Evolutionary conservation across 2,797 vertebrate genomes (phyloP).

Genomic region (Leucoraja ocellata): DNA sequence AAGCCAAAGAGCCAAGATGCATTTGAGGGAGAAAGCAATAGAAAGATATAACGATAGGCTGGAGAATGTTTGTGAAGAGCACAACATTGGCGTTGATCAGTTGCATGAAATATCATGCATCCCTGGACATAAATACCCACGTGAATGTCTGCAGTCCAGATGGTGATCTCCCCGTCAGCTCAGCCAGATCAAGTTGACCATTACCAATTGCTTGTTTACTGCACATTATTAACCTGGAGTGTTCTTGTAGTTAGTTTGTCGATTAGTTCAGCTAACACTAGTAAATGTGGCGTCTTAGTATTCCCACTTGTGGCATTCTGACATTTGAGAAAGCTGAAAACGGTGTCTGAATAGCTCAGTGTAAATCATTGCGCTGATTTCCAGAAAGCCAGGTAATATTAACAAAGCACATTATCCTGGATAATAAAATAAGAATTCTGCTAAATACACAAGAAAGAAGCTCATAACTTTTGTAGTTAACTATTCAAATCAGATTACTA

Average conservation of each 20-base stretch:
- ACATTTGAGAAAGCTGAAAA: neutral
- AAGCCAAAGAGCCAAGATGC: no score
- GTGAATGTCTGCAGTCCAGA: neutral
- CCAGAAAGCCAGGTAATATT: neutral
- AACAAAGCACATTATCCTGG: neutral
- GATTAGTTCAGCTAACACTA: neutral
- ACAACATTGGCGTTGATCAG: neutral
- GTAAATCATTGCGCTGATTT: neutral
- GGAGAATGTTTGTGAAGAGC: neutral
- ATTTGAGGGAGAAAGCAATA: neutral
- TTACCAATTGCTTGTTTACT: neutral
- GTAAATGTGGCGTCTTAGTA: neutral
- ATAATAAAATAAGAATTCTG: conserved; percentile 7
- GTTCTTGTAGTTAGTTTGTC: neutral
- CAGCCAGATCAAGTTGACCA: neutral
- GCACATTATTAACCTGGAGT: neutral
- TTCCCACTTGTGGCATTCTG: neutral
- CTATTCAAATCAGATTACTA: conserved; percentile 20
- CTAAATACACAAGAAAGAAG: neutral
- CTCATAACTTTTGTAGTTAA: conserved; percentile 8
- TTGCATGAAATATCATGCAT: neutral
- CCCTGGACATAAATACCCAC: neutral
- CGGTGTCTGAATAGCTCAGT: neutral
- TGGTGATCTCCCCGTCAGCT: neutral
- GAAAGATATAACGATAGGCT: neutral